Conservation (phyloP, 2,113 vertebrate genomes). For the Ailuropoda melanoleuca region DNA sequence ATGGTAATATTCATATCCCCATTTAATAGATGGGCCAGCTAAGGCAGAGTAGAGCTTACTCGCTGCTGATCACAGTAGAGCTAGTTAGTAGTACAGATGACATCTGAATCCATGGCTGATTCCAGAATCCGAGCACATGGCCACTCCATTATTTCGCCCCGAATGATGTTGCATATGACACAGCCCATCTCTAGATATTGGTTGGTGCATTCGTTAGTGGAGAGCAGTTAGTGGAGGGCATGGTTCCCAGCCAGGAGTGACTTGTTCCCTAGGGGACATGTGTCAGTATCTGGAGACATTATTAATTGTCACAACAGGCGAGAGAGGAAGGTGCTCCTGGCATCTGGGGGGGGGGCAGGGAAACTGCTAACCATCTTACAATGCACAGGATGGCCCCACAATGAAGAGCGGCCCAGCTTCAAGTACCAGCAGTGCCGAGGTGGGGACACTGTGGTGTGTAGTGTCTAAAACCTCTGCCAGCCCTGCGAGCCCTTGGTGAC, state of each 20-base stretch:
- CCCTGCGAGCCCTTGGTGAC: fast-evolving
- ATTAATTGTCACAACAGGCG: background rate
- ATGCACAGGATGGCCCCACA: no score
- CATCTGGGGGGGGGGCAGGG: background rate
- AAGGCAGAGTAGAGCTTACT: background rate
- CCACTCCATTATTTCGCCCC: background rate
- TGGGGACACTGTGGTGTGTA: fast-evolving
- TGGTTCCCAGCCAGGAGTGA: background rate
- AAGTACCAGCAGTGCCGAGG: no score
- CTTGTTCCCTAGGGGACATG: background rate
- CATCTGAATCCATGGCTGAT: background rate
- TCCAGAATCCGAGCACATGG: background rate
- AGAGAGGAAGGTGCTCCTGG: background rate
- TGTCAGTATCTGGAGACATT: background rate
- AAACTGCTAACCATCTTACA: no score
- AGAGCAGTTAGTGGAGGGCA: background rate
- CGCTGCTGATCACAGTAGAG: background rate
- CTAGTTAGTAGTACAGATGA: background rate
- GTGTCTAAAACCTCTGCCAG: background rate
- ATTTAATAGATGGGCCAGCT: background rate
- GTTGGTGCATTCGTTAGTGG: background rate
- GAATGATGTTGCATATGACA: background rate
- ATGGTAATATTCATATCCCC: background rate
- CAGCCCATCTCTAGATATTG: background rate
- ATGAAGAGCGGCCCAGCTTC: background rate